Evolutionary conservation across 2,797 vertebrate genomes (phyloP).

Genomic region (Merluccius polli): DNA sequence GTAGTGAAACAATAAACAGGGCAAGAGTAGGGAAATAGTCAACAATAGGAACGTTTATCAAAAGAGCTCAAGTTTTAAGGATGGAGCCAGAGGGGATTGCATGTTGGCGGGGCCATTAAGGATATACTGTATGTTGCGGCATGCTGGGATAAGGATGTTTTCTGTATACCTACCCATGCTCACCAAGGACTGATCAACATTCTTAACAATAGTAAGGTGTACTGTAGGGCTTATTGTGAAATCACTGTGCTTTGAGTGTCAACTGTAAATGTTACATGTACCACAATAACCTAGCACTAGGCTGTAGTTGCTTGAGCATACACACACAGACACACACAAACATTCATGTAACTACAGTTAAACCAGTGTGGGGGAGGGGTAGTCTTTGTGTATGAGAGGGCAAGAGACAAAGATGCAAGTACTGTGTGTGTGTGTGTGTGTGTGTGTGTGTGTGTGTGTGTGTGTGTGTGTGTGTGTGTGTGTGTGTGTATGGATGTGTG

Average conservation of each 20-base stretch:
- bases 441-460: constrained; percentile 17
- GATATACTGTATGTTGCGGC: background rate
- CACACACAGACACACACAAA: background rate
- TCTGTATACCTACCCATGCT: background rate
- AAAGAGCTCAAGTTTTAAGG: background rate
- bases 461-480: background rate
- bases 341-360: constrained; percentile 41
- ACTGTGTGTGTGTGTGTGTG: background rate
- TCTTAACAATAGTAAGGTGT: background rate
- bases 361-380: constrained; percentile 15
- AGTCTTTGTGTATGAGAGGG: constrained; percentile 2
- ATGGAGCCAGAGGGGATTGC: background rate
- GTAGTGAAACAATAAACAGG: constrained; percentile 17
- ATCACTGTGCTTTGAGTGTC: background rate
- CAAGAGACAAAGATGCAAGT: constrained; percentile 3
- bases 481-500: background rate
- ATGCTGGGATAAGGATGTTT: background rate
- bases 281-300: background rate
- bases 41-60: background rate
- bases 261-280: background rate
- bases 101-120: background rate
- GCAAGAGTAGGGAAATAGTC: background rate
- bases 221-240: background rate
- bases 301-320: background rate
- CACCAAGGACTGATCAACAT: background rate